These are phyloP conservation scores for Chionoecetes opilio DNA, from an alignment of 1,140 invertebrate species.

Conservation along the genomic window DNA sequence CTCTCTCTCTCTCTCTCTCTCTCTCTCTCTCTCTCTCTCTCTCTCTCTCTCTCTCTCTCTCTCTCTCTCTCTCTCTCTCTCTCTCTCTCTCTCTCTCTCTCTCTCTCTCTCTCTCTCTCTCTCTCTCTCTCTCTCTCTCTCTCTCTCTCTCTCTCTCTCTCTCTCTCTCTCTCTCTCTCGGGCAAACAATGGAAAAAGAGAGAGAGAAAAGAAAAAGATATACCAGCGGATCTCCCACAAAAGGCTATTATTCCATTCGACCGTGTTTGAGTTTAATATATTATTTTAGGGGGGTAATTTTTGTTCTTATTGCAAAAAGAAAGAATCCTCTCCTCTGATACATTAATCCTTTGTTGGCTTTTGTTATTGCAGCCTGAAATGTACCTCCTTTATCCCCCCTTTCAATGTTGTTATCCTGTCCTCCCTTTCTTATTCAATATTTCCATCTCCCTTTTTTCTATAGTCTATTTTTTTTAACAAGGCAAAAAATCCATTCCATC, in stretches of 20 bases:
- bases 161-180: not conserved
- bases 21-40: slow-evolving; percentile 27
- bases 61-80: slow-evolving; percentile 22
- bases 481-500: too few species aligned
- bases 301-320: too few species aligned
- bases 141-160: slow-evolving; percentile 22
- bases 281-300: too few species aligned
- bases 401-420: not conserved
- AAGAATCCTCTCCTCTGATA: not conserved
- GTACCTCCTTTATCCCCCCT: not conserved
- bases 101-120: slow-evolving; percentile 27
- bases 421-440: not conserved
- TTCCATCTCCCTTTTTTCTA: not conserved
- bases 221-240: not conserved
- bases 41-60: slow-evolving; percentile 25
- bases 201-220: not conserved
- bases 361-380: not conserved
- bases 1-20: slow-evolving; percentile 27
- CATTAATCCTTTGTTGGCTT: slow-evolving; percentile 19
- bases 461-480: too few species aligned
- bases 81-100: not conserved
- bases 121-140: slow-evolving; percentile 27
- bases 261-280: not conserved
- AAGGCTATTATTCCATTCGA: not conserved
- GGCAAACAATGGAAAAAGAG: not conserved